Conservation (phyloP, 2,113 vertebrate genomes). For the Saccopteryx bilineata region DNA sequence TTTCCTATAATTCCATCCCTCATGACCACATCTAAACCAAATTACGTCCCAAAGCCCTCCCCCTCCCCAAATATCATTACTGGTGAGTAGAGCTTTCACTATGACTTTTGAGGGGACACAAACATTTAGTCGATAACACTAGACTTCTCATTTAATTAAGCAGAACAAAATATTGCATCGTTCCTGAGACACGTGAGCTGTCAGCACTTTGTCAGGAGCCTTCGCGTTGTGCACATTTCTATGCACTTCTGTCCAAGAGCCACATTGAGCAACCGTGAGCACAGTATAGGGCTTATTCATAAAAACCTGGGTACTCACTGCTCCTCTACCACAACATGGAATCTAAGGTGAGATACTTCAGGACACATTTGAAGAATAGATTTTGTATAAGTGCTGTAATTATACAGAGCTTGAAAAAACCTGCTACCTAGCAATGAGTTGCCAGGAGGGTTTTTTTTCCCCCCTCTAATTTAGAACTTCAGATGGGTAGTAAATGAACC, state of each 20-base stretch:
- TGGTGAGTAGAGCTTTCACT: not conserved
- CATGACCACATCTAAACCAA: not conserved
- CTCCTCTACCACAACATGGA: not conserved
- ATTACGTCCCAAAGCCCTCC: not conserved
- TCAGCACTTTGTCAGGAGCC: not conserved
- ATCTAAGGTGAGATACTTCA: not conserved
- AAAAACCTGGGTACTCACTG: not conserved
- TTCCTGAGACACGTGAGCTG: not conserved
- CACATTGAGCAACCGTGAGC: not conserved
- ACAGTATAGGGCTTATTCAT: not conserved
- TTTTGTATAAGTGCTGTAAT: not conserved
- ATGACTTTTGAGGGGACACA: not conserved
- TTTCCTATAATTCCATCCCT: not conserved
- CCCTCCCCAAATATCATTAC: not conserved
- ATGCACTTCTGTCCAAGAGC: not conserved
- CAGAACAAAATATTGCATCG: conserved; percentile 40
- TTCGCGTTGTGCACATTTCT: not conserved
- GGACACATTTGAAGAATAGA: not conserved
- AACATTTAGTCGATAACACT: not conserved
- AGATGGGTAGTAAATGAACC: not conserved
- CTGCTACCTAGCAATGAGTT: not conserved
- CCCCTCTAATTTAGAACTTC: not conserved
- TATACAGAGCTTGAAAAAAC: not conserved
- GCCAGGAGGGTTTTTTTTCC: not conserved
- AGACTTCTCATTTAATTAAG: conserved; percentile 42